phyloP scores from a whole-genome alignment of 2,888 invertebrate genomes.

The Alviniconcha strummeri region DNA sequence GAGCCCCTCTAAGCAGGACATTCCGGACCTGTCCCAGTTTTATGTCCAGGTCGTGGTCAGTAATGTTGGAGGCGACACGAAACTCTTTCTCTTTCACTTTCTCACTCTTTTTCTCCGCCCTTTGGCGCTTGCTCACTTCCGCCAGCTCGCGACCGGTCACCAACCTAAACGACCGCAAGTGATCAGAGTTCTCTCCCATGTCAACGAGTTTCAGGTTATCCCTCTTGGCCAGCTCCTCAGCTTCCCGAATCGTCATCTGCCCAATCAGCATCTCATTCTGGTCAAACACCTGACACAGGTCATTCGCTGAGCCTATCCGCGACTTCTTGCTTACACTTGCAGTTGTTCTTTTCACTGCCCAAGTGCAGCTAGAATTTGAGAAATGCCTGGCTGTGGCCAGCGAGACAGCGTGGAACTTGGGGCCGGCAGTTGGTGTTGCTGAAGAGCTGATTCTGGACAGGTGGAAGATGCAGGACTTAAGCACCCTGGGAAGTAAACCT shows the following conservation, averaged over 20 bases:
- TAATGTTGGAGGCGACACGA: conserved; percentile 34
- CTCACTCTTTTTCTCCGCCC: conserved; percentile 30
- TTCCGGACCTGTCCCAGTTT: conserved; percentile 38
- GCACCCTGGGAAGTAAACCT: neutral
- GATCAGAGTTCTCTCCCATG: conserved; percentile 30
- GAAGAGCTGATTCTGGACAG: conserved; percentile 9
- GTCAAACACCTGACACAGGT: conserved; percentile 38
- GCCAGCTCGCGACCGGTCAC: conserved; percentile 38
- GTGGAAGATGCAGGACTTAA: conserved; percentile 11
- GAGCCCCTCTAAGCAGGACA: conserved; percentile 29
- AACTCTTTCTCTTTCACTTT: conserved; percentile 39
- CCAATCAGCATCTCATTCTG: conserved; percentile 31
- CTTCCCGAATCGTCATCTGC: conserved; percentile 33
- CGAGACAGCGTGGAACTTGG: too few species aligned
- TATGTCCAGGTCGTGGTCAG: conserved; percentile 40
- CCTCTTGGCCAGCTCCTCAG: conserved; percentile 37
- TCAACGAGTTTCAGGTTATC: conserved; percentile 37
- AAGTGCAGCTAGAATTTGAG: neutral
- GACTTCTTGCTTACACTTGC: neutral
- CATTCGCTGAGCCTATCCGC: neutral
- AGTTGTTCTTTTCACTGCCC: neutral
- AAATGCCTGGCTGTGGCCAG: neutral
- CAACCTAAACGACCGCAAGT: conserved; percentile 29
- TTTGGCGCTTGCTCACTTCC: conserved; percentile 30
- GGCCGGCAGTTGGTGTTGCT: too few species aligned